Conservation (phyloP, 2,797 vertebrate genomes). For the Phoebastria nigripes region DNA sequence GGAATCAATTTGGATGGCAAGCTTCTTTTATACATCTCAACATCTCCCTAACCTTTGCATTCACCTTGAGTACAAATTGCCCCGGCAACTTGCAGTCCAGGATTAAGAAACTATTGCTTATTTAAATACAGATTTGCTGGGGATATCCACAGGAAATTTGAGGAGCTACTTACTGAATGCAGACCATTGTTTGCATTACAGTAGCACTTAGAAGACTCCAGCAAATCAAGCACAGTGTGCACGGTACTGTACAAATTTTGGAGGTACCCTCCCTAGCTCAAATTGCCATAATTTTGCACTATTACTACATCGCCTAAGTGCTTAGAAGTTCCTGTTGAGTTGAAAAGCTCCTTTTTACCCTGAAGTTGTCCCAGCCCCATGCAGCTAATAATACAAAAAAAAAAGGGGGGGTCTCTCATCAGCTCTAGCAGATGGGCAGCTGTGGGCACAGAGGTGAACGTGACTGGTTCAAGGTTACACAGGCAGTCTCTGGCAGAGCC, state of each 20-base stretch:
- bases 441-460: neutral
- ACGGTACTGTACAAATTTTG: neutral
- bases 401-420: neutral
- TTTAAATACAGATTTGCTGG: conserved; percentile 48
- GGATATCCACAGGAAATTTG: conserved; percentile 52
- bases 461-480: neutral
- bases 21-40: conserved; percentile 29
- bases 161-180: conserved; percentile 51
- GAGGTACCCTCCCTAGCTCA: neutral
- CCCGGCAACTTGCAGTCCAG: conserved; percentile 30
- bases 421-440: neutral
- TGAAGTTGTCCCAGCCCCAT: neutral
- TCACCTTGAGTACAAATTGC: conserved; percentile 60
- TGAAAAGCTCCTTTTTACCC: conserved; percentile 20
- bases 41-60: conserved; percentile 35
- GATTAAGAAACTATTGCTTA: conserved; percentile 33
- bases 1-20: conserved; percentile 46
- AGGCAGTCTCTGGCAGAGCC: neutral
- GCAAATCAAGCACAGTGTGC: neutral
- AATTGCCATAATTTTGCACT: conserved; percentile 19
- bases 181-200: conserved; percentile 41
- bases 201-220: neutral
- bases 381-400: neutral
- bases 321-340: conserved; percentile 2
- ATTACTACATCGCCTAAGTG: neutral